Percentiles rank a stretch among this genome's conserved stretches.
phyloP scores from a whole-genome alignment of 1,140 invertebrate species.

The Drosophila sucinea region DNA sequence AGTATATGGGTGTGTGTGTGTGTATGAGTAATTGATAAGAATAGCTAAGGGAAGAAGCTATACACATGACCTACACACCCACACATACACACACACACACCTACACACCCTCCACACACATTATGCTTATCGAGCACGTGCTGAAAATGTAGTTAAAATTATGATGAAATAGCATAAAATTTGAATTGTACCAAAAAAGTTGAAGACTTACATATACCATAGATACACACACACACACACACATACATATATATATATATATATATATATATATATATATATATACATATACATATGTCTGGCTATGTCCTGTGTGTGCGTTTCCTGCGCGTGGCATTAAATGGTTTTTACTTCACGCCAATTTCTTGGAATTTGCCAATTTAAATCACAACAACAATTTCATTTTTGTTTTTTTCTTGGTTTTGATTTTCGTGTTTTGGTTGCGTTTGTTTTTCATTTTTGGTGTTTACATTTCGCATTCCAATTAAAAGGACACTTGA shows the following conservation, averaged over 20 bases:
- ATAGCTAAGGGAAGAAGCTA: conserved; percentile 25
- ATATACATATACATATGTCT: background rate
- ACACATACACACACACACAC: background rate
- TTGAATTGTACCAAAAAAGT: conserved; percentile 27
- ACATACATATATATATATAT: background rate
- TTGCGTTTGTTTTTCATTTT: background rate
- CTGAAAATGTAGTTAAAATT: conserved; percentile 58
- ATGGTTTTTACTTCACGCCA: conserved; percentile 13
- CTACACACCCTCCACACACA: background rate
- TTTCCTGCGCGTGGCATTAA: conserved; percentile 5
- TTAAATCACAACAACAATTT: conserved; percentile 9
- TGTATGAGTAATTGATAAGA: conserved; percentile 42
- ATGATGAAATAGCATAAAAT: conserved; percentile 52
- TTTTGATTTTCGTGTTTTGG: background rate
- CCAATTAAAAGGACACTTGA: conserved; percentile 10
- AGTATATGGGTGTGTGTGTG: conserved; percentile 1
- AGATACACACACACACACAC: background rate
- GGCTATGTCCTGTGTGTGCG: background rate
- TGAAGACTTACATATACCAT: conserved; percentile 1
- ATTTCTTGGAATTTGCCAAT: conserved; percentile 12
- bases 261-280: background rate
- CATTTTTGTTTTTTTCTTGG: background rate
- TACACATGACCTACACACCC: background rate
- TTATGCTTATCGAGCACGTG: conserved; percentile 43
- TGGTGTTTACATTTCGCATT: conserved; percentile 4